These are phyloP conservation scores for Sarcophaga variegata DNA, from an alignment of 2,888 invertebrate species.

Conservation along the genomic window DNA sequence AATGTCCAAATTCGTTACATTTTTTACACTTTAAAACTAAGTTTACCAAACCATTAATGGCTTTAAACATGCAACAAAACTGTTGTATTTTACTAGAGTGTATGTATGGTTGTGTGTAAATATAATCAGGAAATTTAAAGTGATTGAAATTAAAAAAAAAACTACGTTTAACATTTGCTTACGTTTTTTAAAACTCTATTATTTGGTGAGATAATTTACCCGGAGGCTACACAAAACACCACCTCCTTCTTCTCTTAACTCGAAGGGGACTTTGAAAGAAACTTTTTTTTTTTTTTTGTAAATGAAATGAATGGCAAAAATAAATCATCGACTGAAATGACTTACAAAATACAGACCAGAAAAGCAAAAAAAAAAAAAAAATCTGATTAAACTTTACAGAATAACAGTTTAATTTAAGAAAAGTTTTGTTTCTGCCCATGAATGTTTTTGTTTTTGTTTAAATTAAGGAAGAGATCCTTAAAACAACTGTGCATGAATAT, in stretches of 20 bases:
- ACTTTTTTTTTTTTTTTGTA: background rate
- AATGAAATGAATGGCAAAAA: background rate
- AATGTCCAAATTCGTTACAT: constrained; percentile 38
- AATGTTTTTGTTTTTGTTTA: background rate
- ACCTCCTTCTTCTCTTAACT: constrained; percentile 21
- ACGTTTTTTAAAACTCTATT: constrained; percentile 10
- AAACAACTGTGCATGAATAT: background rate
- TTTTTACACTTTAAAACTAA: constrained; percentile 47
- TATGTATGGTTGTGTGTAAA: constrained; percentile 22
- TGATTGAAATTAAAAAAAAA: constrained; percentile 58
- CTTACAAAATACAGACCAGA: no score
- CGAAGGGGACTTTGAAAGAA: background rate
- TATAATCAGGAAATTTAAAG: constrained; percentile 61
- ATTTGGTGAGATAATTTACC: constrained; percentile 57
- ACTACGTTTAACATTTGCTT: constrained; percentile 31
- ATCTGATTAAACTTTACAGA: background rate
- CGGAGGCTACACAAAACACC: constrained; percentile 42
- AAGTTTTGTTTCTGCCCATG: no score
- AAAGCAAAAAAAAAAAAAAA: background rate
- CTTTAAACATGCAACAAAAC: constrained; percentile 60
- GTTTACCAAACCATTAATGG: constrained; percentile 53
- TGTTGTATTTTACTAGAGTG: background rate
- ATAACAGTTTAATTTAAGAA: background rate
- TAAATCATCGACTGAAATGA: background rate
- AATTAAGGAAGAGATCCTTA: background rate